Conservation (phyloP, 1,140 invertebrate species). For the Centruroides vittatus region DNA sequence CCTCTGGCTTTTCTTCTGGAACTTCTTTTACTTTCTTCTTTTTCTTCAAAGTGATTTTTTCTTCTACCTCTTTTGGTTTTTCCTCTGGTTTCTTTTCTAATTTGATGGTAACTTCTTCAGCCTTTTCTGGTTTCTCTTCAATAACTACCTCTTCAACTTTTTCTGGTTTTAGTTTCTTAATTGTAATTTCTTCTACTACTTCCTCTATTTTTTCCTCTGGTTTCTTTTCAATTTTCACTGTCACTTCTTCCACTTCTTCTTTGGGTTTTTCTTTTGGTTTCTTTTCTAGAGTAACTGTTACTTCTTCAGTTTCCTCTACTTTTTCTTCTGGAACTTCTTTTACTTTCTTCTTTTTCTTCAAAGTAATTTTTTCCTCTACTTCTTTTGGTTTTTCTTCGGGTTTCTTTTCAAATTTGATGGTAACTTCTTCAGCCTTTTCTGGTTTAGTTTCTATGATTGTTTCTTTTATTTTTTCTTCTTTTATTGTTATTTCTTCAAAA, state of each 20-base stretch:
- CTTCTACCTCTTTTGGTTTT: conserved; percentile 1
- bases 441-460: conserved; percentile 22
- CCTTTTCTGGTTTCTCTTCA: conserved; percentile 11
- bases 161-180: conserved; percentile 8
- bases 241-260: conserved; percentile 15
- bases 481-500: not conserved
- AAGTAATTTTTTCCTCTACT: conserved; percentile 14
- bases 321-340: conserved; percentile 12
- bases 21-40: conserved; percentile 11
- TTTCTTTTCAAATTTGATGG: conserved; percentile 8
- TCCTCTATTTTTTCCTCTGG: conserved; percentile 2
- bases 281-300: conserved; percentile 33
- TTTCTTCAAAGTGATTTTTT: conserved; percentile 14
- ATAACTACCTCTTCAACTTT: conserved; percentile 28
- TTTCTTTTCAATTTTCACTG: conserved; percentile 5
- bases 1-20: too few relatives aligned
- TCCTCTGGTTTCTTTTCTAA: not conserved
- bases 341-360: conserved; percentile 13
- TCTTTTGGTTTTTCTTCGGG: conserved; percentile 8
- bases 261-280: conserved; percentile 10
- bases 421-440: conserved; percentile 1
- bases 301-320: conserved; percentile 26
- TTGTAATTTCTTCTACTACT: conserved; percentile 5
- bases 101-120: conserved; percentile 4
- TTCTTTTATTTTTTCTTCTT: conserved; percentile 5